These are phyloP conservation scores for Eristalinus sepulchralis DNA, from an alignment of 2,888 invertebrate genomes.

Conservation along the genomic window DNA sequence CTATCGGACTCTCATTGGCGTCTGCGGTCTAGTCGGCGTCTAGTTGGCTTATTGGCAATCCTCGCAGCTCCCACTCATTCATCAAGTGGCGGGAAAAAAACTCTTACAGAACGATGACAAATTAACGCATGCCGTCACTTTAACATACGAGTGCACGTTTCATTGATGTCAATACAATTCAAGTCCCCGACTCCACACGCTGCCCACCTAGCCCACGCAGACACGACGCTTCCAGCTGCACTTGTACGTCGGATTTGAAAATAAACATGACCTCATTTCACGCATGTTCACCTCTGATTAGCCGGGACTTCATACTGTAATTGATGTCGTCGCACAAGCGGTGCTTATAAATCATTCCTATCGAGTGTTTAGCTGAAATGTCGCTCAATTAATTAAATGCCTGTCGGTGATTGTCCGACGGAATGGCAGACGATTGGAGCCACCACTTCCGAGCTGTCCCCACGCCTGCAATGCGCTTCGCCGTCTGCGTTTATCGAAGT, in stretches of 20 bases:
- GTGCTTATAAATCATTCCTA: conserved; percentile 52
- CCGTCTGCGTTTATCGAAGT: conserved; percentile 22
- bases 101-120: conserved; percentile 15
- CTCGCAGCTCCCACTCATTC: not conserved
- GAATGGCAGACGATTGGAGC: conserved; percentile 28
- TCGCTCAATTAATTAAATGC: conserved; percentile 68
- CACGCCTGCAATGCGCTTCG: conserved; percentile 18
- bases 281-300: conserved; percentile 68
- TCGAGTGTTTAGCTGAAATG: conserved; percentile 55
- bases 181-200: conserved; percentile 9
- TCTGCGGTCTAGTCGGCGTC: not conserved
- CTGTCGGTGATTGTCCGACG: conserved; percentile 52
- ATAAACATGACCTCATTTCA: conserved; percentile 69
- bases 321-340: conserved; percentile 56
- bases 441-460: not conserved
- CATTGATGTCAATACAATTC: conserved; percentile 40
- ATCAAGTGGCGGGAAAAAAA: conserved; percentile 5
- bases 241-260: conserved; percentile 46
- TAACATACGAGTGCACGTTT: conserved; percentile 14
- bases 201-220: conserved; percentile 12
- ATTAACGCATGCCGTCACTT: conserved; percentile 33
- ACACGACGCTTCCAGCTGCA: conserved; percentile 30
- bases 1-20: not conserved
- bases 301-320: conserved; percentile 46
- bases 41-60: not conserved